Conservation (phyloP, 2,113 vertebrate genomes). For the Ciconia stormi region DNA sequence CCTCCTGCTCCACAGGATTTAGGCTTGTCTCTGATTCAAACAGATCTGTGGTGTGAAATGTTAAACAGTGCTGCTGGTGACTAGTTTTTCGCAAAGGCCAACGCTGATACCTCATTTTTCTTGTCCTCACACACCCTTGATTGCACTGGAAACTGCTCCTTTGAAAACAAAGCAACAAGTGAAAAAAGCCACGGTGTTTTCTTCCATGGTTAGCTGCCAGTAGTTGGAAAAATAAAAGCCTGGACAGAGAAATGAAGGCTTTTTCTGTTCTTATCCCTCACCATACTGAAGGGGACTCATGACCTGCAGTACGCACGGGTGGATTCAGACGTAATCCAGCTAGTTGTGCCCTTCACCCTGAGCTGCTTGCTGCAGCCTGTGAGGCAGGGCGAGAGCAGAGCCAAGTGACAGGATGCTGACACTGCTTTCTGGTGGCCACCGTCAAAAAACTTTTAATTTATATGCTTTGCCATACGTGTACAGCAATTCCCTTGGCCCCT, state of each 20-base stretch:
- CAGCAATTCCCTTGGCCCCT: not conserved
- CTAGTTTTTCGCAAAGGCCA: not conserved
- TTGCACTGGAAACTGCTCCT: not conserved
- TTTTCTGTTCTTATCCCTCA: not conserved
- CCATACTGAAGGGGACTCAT: not conserved
- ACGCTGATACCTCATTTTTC: not conserved
- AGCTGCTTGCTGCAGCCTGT: not conserved
- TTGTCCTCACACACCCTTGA: not conserved
- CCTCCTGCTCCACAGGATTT: constrained; percentile 29
- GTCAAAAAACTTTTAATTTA: constrained; percentile 32
- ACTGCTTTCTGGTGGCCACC: not conserved
- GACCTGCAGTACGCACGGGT: accelerated
- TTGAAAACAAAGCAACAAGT: constrained; percentile 15
- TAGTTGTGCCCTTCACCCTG: not conserved
- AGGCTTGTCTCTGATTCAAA: not conserved
- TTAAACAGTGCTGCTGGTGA: not conserved
- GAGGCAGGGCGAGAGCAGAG: not conserved
- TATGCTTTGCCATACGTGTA: not conserved
- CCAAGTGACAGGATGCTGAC: not conserved
- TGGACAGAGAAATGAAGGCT: not conserved
- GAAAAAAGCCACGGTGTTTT: not conserved
- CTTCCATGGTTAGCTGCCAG: not conserved
- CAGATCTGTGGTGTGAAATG: not conserved
- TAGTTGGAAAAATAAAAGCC: not conserved
- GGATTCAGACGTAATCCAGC: accelerated